Evolutionary conservation across 2,888 invertebrate genomes (phyloP).

Genomic region (Celastrina argiolus): DNA sequence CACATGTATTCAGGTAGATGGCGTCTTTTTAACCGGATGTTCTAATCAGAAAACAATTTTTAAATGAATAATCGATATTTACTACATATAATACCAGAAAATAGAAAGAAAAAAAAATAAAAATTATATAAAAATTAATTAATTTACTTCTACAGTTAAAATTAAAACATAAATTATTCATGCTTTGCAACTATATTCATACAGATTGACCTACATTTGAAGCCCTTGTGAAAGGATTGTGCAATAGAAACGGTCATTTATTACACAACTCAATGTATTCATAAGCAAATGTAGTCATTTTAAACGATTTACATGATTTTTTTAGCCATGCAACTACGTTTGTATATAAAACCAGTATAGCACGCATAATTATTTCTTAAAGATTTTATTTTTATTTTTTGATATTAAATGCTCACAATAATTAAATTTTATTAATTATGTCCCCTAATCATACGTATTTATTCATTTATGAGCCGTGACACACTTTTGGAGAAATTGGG

Average conservation of each 20-base stretch:
- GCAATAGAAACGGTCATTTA: slow-evolving; percentile 78
- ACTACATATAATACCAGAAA: neutral
- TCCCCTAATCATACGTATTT: slow-evolving; percentile 24
- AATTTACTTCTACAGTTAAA: neutral
- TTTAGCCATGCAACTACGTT: slow-evolving; percentile 40
- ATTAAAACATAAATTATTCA: slow-evolving; percentile 33
- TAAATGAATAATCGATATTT: slow-evolving; percentile 3
- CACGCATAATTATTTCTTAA: slow-evolving; percentile 40
- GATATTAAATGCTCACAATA: slow-evolving; percentile 19
- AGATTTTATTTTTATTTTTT: slow-evolving; percentile 16
- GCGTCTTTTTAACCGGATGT: slow-evolving; percentile 38
- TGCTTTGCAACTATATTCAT: slow-evolving; percentile 58
- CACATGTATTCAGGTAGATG: slow-evolving; percentile 34
- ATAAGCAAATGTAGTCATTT: slow-evolving; percentile 69
- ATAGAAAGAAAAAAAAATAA: neutral
- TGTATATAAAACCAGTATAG: slow-evolving; percentile 41
- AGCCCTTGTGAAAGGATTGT: slow-evolving; percentile 79
- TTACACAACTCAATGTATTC: slow-evolving; percentile 74
- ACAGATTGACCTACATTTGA: slow-evolving; percentile 76
- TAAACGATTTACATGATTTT: slow-evolving; percentile 59
- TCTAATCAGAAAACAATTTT: slow-evolving; percentile 25
- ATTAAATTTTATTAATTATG: slow-evolving; percentile 23
- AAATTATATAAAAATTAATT: neutral
- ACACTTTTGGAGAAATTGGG: slow-evolving; percentile 61
- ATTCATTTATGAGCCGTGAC: slow-evolving; percentile 60